A percentile compares a stretch with the other conserved stretches of the same genome.
phyloP scores from a whole-genome alignment of 2,888 invertebrate genomes.

The Hanleya hanleyi region DNA sequence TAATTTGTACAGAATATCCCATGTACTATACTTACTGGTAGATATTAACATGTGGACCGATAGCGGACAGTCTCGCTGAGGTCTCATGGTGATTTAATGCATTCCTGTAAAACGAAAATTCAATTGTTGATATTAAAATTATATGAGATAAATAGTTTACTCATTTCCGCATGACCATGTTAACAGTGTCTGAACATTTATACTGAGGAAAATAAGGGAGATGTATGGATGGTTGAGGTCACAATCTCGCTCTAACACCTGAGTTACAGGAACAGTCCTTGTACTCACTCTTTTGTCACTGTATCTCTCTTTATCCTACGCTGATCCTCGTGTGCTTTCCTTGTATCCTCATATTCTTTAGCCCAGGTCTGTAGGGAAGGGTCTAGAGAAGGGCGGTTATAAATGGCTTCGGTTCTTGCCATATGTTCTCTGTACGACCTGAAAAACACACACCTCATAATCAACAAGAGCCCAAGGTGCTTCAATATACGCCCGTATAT shows the following conservation, averaged over 20 bases:
- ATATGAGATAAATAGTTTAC: background rate
- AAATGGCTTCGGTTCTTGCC: conserved; percentile 53
- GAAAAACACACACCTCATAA: no score
- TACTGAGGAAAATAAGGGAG: no score
- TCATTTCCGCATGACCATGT: no score
- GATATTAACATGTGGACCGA: conserved; percentile 48
- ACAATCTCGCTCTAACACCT: no score
- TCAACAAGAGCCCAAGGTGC: no score
- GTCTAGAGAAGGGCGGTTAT: conserved; percentile 48
- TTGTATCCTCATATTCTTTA: conserved; percentile 48
- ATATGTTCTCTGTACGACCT: conserved; percentile 61
- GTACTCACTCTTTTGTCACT: conserved; percentile 49
- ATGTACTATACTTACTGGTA: conserved; percentile 40
- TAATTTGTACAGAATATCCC: no score
- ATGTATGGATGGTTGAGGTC: no score
- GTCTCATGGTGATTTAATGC: conserved; percentile 48
- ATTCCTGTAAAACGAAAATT: conserved; percentile 47
- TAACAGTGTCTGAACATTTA: no score
- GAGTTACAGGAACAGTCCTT: no score
- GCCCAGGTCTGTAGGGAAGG: conserved; percentile 59
- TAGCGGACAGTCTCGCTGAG: conserved; percentile 43
- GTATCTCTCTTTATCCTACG: conserved; percentile 54
- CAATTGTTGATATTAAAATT: conserved; percentile 6
- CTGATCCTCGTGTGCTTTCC: conserved; percentile 38
- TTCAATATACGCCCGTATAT: no score